These are phyloP conservation scores for Cantharis lateralis DNA, from an alignment of 2,888 invertebrate genomes.

Conservation along the genomic window DNA sequence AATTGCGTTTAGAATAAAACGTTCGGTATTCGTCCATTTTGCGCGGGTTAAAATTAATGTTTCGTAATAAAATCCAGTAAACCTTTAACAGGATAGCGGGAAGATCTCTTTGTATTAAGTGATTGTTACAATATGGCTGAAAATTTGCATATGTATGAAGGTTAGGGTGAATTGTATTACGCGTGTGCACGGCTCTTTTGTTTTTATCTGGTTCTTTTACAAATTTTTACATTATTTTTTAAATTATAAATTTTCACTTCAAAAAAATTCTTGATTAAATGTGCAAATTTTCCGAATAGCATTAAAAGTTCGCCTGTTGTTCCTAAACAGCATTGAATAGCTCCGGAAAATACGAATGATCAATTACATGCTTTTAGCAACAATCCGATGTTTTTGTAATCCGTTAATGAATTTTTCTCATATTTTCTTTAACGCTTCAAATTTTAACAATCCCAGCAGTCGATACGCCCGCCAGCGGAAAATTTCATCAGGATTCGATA, in stretches of 20 bases:
- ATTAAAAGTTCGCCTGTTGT: not conserved
- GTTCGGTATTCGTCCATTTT: not conserved
- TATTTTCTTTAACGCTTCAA: not conserved
- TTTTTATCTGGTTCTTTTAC: not conserved
- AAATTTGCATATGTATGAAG: constrained; percentile 32
- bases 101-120: constrained; percentile 25
- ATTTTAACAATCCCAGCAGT: not conserved
- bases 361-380: not conserved
- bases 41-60: not conserved
- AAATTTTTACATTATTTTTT: not conserved
- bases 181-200: not conserved
- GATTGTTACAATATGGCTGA: constrained; percentile 33
- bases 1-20: not conserved
- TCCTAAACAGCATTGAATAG: not conserved
- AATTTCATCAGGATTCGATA: not conserved
- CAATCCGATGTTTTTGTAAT: not conserved
- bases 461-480: not conserved
- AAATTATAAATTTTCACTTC: not conserved
- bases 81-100: constrained; percentile 9
- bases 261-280: not conserved
- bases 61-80: not conserved
- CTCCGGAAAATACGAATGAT: not conserved
- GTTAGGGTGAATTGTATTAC: constrained; percentile 15
- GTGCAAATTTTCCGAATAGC: not conserved
- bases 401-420: not conserved